Percentiles rank a stretch among this genome's conserved stretches.
Evolutionary conservation across 2,797 vertebrate genomes (phyloP).

Genomic region (Alectoris magna): DNA sequence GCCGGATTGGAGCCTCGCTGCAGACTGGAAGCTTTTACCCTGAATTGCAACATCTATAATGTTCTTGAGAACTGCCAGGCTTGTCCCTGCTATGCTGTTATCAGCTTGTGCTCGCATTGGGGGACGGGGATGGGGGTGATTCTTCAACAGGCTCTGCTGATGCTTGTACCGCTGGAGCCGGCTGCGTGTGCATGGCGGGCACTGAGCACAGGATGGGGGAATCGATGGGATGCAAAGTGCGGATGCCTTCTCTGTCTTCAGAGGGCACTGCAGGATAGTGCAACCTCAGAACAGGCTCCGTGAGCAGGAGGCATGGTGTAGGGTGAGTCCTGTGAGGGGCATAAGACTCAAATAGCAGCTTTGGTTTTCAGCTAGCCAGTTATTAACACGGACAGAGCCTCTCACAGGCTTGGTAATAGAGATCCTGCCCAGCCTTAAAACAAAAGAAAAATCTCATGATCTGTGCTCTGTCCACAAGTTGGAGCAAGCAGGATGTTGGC

Average conservation of each 20-base stretch:
- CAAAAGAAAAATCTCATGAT: neutral
- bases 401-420: neutral
- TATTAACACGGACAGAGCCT: neutral
- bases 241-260: neutral
- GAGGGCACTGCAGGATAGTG: neutral
- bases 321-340: neutral
- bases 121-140: accelerated
- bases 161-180: neutral
- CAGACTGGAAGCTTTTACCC: neutral
- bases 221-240: neutral
- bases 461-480: neutral
- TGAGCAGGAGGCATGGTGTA: neutral
- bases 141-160: neutral
- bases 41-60: neutral
- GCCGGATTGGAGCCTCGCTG: conserved; percentile 10
- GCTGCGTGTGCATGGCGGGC: accelerated
- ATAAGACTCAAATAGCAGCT: neutral
- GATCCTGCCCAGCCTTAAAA: neutral
- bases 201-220: neutral
- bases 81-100: neutral
- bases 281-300: neutral
- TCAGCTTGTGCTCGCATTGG: neutral
- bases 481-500: neutral
- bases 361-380: neutral
- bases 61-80: neutral